phyloP scores from a whole-genome alignment of 2,888 invertebrate genomes.

The Cerceris ruficornis region DNA sequence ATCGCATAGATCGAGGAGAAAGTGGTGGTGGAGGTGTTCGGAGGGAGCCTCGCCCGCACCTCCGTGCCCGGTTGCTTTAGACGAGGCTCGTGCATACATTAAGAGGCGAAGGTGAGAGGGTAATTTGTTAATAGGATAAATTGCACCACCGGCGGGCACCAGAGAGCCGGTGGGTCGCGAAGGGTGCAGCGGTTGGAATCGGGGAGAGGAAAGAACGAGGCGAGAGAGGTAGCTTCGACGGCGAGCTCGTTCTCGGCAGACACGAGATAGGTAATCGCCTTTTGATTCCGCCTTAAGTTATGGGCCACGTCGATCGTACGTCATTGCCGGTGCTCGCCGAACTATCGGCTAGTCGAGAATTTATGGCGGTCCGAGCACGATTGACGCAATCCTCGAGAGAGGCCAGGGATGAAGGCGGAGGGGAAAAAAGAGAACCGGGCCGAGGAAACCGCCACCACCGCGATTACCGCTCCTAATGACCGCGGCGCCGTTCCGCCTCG shows the following conservation, averaged over 20 bases:
- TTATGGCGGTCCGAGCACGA: slow-evolving; percentile 48
- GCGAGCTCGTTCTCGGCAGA: slow-evolving; percentile 26
- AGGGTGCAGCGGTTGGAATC: slow-evolving; percentile 29
- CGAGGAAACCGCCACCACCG: slow-evolving; percentile 13
- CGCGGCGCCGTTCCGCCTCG: slow-evolving; percentile 14
- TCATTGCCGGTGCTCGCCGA: slow-evolving; percentile 64
- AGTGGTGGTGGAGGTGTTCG: slow-evolving; percentile 23
- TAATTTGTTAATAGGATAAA: slow-evolving; percentile 72
- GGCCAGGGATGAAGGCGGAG: slow-evolving; percentile 19
- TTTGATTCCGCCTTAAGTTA: slow-evolving; percentile 72
- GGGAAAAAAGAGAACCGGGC: neutral
- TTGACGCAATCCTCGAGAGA: slow-evolving; percentile 31
- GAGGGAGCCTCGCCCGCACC: slow-evolving; percentile 12
- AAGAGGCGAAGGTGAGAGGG: slow-evolving; percentile 60
- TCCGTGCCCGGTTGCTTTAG: slow-evolving; percentile 13
- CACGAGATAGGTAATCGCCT: slow-evolving; percentile 65
- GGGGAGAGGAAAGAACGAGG: slow-evolving; percentile 12
- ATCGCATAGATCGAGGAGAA: slow-evolving; percentile 42
- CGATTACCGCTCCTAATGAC: slow-evolving; percentile 45
- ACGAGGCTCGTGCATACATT: slow-evolving; percentile 41
- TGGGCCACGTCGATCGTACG: slow-evolving; percentile 70
- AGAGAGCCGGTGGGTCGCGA: slow-evolving; percentile 10
- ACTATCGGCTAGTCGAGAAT: slow-evolving; percentile 63
- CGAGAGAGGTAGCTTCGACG: slow-evolving; percentile 3
- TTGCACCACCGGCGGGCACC: slow-evolving; percentile 49